These are phyloP conservation scores for Seira sanloemensis DNA, from an alignment of 2,888 invertebrate genomes.

Conservation along the genomic window DNA sequence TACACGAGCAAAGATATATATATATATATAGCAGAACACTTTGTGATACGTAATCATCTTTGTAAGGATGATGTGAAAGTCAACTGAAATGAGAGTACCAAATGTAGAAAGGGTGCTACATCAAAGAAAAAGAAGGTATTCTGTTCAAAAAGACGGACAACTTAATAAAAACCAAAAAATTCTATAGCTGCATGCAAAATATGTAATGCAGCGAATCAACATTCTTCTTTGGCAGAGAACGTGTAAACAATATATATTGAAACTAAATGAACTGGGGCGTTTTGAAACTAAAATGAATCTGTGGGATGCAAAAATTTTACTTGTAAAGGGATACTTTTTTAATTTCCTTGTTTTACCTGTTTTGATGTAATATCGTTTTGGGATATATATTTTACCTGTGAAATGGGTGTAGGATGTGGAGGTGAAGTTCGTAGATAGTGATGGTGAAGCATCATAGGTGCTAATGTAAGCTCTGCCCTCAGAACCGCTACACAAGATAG, in stretches of 20 bases:
- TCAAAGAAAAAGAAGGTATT: neutral
- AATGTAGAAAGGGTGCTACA: neutral
- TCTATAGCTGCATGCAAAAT: slow-evolving; percentile 48
- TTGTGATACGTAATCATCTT: slow-evolving; percentile 11
- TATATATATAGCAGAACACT: slow-evolving; percentile 14
- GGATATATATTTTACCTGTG: slow-evolving; percentile 72
- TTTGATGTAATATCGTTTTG: slow-evolving; percentile 34
- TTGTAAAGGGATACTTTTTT: slow-evolving; percentile 5
- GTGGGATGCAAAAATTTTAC: neutral
- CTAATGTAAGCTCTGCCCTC: slow-evolving; percentile 74
- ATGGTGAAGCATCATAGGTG: slow-evolving; percentile 74
- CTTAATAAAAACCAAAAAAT: slow-evolving; percentile 1
- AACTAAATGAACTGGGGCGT: slow-evolving; percentile 21
- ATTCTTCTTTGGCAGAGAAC: slow-evolving; percentile 25
- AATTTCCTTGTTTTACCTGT: slow-evolving; percentile 49
- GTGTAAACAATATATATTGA: neutral
- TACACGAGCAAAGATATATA: neutral
- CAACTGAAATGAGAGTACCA: slow-evolving; percentile 24
- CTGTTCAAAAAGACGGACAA: too few species aligned
- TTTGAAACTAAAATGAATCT: slow-evolving; percentile 7
- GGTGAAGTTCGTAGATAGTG: slow-evolving; percentile 74
- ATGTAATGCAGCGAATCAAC: slow-evolving; percentile 34
- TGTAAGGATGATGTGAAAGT: slow-evolving; percentile 30
- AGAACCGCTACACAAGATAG: slow-evolving; percentile 66
- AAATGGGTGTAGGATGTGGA: slow-evolving; percentile 74